Evolutionary conservation across 2,888 invertebrate genomes (phyloP).

Genomic region (Lithophane semibrunnea): DNA sequence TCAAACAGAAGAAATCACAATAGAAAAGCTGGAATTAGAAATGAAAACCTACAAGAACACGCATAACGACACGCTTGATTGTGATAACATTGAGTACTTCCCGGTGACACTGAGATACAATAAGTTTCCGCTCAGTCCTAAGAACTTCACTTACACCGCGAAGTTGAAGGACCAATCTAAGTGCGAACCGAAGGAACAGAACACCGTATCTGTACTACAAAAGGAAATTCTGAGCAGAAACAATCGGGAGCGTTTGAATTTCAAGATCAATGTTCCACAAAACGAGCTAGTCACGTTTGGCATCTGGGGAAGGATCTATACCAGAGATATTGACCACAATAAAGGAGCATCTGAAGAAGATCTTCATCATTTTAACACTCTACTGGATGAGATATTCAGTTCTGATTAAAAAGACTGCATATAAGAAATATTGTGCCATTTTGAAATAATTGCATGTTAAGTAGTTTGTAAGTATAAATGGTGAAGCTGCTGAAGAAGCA

Average conservation of each 20-base stretch:
- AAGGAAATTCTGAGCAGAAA: slow-evolving; percentile 39
- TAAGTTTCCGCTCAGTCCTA: slow-evolving; percentile 85
- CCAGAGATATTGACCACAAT: slow-evolving; percentile 84
- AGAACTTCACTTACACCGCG: slow-evolving; percentile 73
- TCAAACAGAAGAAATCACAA: slow-evolving; percentile 78
- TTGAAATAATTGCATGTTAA: background rate
- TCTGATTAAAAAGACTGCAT: slow-evolving; percentile 34
- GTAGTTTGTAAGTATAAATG: background rate
- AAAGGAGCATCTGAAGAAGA: slow-evolving; percentile 73
- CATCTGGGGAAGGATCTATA: slow-evolving; percentile 86
- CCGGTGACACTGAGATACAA: slow-evolving; percentile 87
- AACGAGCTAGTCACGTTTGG: slow-evolving; percentile 86
- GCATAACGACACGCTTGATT: slow-evolving; percentile 79
- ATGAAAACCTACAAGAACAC: slow-evolving; percentile 81
- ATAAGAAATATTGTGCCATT: slow-evolving; percentile 45
- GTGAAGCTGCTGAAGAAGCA: slow-evolving; percentile 1
- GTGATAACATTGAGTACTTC: slow-evolving; percentile 85
- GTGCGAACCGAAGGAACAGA: slow-evolving; percentile 35
- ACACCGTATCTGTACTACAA: slow-evolving; percentile 50
- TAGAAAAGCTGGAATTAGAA: slow-evolving; percentile 85
- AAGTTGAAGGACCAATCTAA: slow-evolving; percentile 39
- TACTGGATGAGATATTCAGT: slow-evolving; percentile 78
- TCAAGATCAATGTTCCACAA: slow-evolving; percentile 80
- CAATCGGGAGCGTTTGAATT: slow-evolving; percentile 68
- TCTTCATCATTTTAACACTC: slow-evolving; percentile 70